A percentile compares a stretch with the other conserved stretches of the same genome.
Conservation (phyloP, 2,888 invertebrate species). For the Hydrotaea diabolus region DNA sequence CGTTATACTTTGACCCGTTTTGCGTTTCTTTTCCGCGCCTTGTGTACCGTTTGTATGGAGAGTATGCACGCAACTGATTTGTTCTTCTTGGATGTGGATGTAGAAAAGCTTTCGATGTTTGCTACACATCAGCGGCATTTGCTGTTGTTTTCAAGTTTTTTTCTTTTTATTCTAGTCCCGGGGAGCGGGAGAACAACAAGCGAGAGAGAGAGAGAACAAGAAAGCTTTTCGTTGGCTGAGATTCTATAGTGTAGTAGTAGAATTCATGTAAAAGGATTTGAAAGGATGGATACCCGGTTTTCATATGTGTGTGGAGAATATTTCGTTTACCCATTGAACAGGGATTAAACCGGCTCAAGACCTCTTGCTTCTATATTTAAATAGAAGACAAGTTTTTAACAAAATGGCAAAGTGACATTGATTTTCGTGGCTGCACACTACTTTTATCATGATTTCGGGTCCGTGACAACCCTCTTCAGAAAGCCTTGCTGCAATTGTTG, state of each 20-base stretch:
- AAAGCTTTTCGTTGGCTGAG: slow-evolving; percentile 3
- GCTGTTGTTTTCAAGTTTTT: slow-evolving; percentile 7
- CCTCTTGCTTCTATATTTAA: too few relatives aligned
- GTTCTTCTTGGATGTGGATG: slow-evolving; percentile 23
- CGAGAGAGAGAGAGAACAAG: neutral
- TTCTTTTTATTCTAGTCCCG: neutral
- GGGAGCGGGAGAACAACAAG: slow-evolving; percentile 2
- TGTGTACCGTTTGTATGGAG: slow-evolving; percentile 53
- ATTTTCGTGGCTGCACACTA: too few relatives aligned
- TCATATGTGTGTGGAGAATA: too few relatives aligned
- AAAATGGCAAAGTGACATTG: too few relatives aligned
- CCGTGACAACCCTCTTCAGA: too few relatives aligned
- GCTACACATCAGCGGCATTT: neutral
- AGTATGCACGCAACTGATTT: slow-evolving; percentile 64
- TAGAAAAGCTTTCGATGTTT: slow-evolving; percentile 47
- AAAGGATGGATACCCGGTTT: neutral
- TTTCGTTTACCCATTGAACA: too few relatives aligned
- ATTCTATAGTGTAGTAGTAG: neutral
- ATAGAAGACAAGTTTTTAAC: too few relatives aligned
- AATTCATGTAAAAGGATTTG: neutral
- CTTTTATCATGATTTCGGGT: too few relatives aligned
- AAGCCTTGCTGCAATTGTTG: too few relatives aligned
- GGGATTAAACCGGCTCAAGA: too few relatives aligned
- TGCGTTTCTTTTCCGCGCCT: slow-evolving; percentile 23
- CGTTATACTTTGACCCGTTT: neutral